A percentile compares a stretch with the other conserved stretches of the same genome.
Conservation (phyloP, 2,113 vertebrate genomes). For the Nannospalax galili region DNA sequence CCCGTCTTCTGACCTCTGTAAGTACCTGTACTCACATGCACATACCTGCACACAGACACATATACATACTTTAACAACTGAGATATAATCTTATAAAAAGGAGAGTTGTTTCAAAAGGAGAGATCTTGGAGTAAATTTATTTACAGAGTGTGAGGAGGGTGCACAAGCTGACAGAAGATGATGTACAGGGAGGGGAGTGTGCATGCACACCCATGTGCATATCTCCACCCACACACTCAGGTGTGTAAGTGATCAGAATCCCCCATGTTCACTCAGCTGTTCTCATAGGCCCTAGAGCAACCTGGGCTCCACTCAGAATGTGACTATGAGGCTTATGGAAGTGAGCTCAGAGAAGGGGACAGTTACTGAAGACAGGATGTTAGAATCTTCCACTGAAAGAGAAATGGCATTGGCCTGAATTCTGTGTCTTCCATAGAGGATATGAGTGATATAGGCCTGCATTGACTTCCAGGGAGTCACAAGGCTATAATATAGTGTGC, state of each 20-base stretch:
- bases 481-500: too few species aligned
- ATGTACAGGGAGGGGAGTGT: neutral
- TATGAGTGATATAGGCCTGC: neutral
- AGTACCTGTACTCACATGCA: neutral
- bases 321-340: neutral
- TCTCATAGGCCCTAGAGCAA: neutral
- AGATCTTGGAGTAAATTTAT: neutral
- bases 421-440: neutral
- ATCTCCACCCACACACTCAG: too few species aligned
- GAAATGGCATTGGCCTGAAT: neutral
- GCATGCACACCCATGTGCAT: rapidly evolving
- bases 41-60: neutral
- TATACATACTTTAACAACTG: too few species aligned
- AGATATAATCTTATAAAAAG: conserved; percentile 38
- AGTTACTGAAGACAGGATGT: neutral
- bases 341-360: neutral
- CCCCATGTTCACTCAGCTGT: neutral
- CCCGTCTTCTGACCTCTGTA: neutral
- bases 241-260: neutral
- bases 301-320: neutral
- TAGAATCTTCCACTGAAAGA: neutral
- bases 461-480: neutral
- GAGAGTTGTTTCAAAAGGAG: conserved; percentile 44
- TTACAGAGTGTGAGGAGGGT: neutral
- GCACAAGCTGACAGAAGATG: neutral